Evolutionary conservation across 1,140 invertebrate genomes (phyloP).

Genomic region (Vanessa atalanta): DNA sequence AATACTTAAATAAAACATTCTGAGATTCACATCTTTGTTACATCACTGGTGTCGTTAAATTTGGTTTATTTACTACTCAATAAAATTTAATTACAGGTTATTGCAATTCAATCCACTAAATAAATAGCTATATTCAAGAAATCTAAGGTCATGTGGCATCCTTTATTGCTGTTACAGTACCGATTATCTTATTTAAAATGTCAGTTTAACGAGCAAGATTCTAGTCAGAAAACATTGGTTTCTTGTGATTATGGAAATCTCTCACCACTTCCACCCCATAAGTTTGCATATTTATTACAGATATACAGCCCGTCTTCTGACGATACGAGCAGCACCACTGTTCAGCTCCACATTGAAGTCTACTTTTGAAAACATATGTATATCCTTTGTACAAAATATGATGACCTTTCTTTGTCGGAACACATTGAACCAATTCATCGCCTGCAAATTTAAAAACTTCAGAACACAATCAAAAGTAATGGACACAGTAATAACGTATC

Average conservation of each 20-base stretch:
- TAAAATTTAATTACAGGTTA: too few relatives aligned
- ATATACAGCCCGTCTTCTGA: slow-evolving; percentile 76
- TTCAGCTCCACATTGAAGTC: slow-evolving; percentile 69
- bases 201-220: neutral
- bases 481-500: neutral
- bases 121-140: too few relatives aligned
- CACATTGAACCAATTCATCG: slow-evolving; percentile 72
- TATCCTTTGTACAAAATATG: slow-evolving; percentile 73
- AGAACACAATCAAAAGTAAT: neutral
- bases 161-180: too few relatives aligned
- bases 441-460: slow-evolving; percentile 55
- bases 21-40: too few relatives aligned
- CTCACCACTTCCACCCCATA: slow-evolving; percentile 70
- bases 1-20: too few relatives aligned
- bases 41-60: too few relatives aligned
- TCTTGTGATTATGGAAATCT: slow-evolving; percentile 76
- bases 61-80: too few relatives aligned
- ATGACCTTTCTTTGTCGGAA: slow-evolving; percentile 73
- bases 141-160: too few relatives aligned
- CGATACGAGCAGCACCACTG: slow-evolving; percentile 74
- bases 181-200: neutral
- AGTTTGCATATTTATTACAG: slow-evolving; percentile 72
- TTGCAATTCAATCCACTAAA: too few relatives aligned
- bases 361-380: slow-evolving; percentile 73
- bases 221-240: slow-evolving; percentile 72